phyloP scores from a whole-genome alignment of 2,888 invertebrate species.

The Listrodromus nycthemerus region DNA sequence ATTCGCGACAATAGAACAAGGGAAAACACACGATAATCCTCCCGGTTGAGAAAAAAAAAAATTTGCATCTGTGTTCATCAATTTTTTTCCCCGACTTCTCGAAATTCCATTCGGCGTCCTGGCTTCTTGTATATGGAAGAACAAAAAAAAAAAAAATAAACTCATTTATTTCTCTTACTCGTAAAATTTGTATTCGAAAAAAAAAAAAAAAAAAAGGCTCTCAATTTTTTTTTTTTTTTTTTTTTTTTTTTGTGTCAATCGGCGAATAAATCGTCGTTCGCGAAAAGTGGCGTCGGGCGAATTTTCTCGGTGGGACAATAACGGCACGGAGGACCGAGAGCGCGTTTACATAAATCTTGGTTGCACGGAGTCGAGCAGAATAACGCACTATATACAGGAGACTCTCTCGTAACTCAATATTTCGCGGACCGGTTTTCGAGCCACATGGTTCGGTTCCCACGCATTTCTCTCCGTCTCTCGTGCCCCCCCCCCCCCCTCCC shows the following conservation, averaged over 20 bases:
- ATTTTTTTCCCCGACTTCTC: not conserved
- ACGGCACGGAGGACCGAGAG: not conserved
- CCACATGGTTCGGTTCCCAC: constrained; percentile 81
- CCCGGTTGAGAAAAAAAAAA: too few relatives aligned
- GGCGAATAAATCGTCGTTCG: constrained; percentile 12
- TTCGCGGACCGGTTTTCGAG: constrained; percentile 78
- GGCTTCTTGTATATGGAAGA: not conserved
- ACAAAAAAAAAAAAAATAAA: not conserved
- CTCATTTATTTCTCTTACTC: not conserved
- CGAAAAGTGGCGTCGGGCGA: constrained; percentile 1
- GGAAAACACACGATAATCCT: not conserved
- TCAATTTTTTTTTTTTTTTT: too few relatives aligned
- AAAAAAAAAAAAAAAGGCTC: too few relatives aligned
- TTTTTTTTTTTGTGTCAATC: not conserved
- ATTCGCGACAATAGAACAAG: not conserved
- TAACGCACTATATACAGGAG: constrained; percentile 44
- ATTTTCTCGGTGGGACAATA: not conserved
- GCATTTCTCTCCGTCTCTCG: constrained; percentile 76
- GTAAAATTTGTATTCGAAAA: not conserved
- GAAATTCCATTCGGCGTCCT: not conserved
- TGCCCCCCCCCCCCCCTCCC: too few relatives aligned
- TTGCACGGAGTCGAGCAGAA: constrained; percentile 20
- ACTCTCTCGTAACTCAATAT: constrained; percentile 76
- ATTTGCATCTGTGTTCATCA: not conserved
- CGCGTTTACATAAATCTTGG: constrained; percentile 48